These are phyloP conservation scores for Ictidomys tridecemlineatus DNA, from an alignment of 2,113 vertebrate genomes.

Conservation along the genomic window DNA sequence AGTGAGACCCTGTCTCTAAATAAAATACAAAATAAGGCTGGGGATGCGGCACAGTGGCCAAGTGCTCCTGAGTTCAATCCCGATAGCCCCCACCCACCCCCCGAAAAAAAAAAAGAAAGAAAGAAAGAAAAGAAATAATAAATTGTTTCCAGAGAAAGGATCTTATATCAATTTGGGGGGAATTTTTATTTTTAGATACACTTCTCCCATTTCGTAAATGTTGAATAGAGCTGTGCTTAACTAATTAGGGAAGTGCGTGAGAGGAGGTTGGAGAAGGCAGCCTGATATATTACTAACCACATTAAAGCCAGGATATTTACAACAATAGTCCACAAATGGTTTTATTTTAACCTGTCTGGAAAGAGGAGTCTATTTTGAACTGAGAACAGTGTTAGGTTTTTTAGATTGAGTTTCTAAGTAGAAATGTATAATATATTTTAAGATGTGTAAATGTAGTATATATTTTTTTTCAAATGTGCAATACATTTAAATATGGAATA, in stretches of 20 bases:
- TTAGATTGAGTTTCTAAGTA: not conserved
- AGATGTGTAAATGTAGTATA: not conserved
- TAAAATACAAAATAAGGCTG: too few relatives aligned
- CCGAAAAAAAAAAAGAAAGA: too few relatives aligned
- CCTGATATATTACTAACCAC: not conserved
- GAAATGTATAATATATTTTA: not conserved
- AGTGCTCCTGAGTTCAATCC: too few relatives aligned
- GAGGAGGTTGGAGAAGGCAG: not conserved
- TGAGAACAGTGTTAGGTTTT: not conserved
- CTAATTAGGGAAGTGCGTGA: not conserved
- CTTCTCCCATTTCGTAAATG: not conserved
- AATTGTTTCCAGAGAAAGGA: not conserved
- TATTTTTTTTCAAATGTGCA: too few relatives aligned
- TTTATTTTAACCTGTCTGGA: constrained; percentile 28
- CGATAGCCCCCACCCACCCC: too few relatives aligned
- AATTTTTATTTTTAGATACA: not conserved
- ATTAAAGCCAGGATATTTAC: not conserved
- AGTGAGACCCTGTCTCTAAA: too few relatives aligned
- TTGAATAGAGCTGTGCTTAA: not conserved
- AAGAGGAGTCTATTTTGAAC: constrained; percentile 32
- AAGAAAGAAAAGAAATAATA: not conserved
- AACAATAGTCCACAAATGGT: not conserved
- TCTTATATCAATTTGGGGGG: not conserved
- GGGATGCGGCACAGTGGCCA: too few relatives aligned
- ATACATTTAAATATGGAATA: too few relatives aligned